Conservation (phyloP, 2,113 vertebrate species). For the Barnardius zonarius region DNA sequence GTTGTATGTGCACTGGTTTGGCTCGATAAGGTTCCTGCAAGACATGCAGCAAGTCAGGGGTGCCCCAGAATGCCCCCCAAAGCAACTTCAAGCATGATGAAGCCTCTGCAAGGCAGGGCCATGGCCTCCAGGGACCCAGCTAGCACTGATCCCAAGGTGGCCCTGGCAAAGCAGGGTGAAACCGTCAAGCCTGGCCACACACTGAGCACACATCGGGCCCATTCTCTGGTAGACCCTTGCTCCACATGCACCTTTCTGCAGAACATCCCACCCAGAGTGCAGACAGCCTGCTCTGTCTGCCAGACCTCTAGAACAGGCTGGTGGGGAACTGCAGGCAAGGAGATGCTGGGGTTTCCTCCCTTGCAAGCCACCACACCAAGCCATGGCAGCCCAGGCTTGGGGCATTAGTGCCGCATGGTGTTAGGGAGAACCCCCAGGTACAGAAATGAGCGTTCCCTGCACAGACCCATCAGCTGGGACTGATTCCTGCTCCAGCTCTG, state of each 20-base stretch:
- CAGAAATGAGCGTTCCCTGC: neutral
- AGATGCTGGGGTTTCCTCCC: neutral
- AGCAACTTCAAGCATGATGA: neutral
- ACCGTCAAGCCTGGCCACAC: neutral
- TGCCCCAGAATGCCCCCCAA: neutral
- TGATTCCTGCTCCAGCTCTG: neutral
- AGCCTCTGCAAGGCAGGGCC: neutral
- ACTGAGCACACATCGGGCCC: neutral
- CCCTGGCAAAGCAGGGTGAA: neutral
- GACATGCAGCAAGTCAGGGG: neutral
- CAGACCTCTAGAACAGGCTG: neutral
- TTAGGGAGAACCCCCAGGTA: neutral
- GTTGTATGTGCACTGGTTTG: conserved; percentile 88
- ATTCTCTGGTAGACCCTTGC: neutral
- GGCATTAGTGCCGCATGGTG: neutral
- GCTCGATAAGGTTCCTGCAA: conserved; percentile 93
- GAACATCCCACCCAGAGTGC: neutral
- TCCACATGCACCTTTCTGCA: neutral
- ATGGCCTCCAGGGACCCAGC: neutral
- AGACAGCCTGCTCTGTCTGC: neutral
- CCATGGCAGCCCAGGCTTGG: neutral
- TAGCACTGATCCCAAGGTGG: neutral
- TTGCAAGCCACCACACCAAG: neutral
- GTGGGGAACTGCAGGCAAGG: neutral
- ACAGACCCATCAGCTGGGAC: neutral